Percentiles rank a stretch among this genome's conserved stretches.
Evolutionary conservation across 2,888 invertebrate genomes (phyloP).

Genomic region (Drosophila antonietae): DNA sequence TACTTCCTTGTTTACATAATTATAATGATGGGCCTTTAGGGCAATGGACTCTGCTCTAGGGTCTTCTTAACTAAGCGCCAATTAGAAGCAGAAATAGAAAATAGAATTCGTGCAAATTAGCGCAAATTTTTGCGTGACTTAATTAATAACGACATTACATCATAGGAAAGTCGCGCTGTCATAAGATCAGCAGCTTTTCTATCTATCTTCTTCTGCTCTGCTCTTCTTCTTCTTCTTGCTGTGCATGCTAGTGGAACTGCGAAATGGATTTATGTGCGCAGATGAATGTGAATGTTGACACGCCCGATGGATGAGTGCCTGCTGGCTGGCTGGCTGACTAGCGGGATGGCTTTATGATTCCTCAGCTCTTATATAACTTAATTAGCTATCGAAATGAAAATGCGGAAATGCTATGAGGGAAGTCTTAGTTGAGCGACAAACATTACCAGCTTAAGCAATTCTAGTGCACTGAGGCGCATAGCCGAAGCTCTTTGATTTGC

Average conservation of each 20-base stretch:
- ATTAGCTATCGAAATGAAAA: conserved; percentile 57
- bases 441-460: conserved; percentile 20
- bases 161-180: conserved; percentile 61
- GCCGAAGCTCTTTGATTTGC: conserved; percentile 15
- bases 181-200: conserved; percentile 47
- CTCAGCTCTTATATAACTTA: conserved; percentile 54
- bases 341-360: conserved; percentile 46
- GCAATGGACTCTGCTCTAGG: conserved; percentile 25
- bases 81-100: conserved; percentile 65
- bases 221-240: conserved; percentile 15
- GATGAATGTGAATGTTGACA: conserved; percentile 45
- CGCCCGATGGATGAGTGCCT: conserved; percentile 48
- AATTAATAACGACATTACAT: conserved; percentile 73
- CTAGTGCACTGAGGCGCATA: conserved; percentile 37
- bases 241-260: conserved; percentile 63
- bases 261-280: conserved; percentile 50
- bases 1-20: conserved; percentile 68
- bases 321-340: conserved; percentile 13
- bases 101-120: conserved; percentile 63
- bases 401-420: conserved; percentile 48
- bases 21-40: conserved; percentile 40
- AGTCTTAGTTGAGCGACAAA: conserved; percentile 33
- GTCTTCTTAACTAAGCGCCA: conserved; percentile 19
- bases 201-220: conserved; percentile 15
- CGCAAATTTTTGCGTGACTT: conserved; percentile 77